These are phyloP conservation scores for Contarinia nasturtii DNA, from an alignment of 1,140 invertebrate genomes.

Conservation along the genomic window DNA sequence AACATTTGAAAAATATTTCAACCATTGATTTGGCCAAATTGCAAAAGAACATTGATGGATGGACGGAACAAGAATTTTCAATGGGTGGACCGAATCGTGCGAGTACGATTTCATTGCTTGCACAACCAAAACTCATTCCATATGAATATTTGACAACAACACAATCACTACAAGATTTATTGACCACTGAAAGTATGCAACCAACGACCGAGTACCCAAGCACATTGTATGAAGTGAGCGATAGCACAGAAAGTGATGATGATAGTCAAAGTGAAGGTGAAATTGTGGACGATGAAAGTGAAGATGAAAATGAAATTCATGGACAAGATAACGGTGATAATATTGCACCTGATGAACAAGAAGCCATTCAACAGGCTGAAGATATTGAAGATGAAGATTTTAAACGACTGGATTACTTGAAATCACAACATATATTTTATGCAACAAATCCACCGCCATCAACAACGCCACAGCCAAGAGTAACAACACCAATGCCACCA, in stretches of 20 bases:
- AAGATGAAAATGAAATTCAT: slow-evolving; percentile 13
- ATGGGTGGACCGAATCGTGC: slow-evolving; percentile 27
- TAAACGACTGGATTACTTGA: neutral
- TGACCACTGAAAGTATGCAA: slow-evolving; percentile 9
- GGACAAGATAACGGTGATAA: slow-evolving; percentile 15
- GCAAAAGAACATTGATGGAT: slow-evolving; percentile 66
- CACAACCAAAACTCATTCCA: slow-evolving; percentile 51
- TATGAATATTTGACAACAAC: slow-evolving; percentile 52
- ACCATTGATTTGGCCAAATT: slow-evolving; percentile 48
- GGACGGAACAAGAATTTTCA: slow-evolving; percentile 59
- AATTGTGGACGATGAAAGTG: slow-evolving; percentile 5
- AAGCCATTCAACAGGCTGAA: too few relatives aligned
- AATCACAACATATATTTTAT: slow-evolving; percentile 3
- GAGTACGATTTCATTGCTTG: slow-evolving; percentile 32
- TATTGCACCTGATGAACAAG: neutral
- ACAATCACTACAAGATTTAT: slow-evolving; percentile 21
- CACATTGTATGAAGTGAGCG: neutral
- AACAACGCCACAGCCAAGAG: slow-evolving; percentile 2
- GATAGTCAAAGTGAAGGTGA: slow-evolving; percentile 3
- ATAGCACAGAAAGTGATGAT: neutral
- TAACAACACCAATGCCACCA: neutral
- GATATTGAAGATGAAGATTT: too few relatives aligned
- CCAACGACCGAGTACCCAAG: slow-evolving; percentile 4
- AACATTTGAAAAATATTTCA: slow-evolving; percentile 22
- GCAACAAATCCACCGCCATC: slow-evolving; percentile 11